phyloP scores from a whole-genome alignment of 2,797 vertebrate species.

The Onychomys leucogaster region DNA sequence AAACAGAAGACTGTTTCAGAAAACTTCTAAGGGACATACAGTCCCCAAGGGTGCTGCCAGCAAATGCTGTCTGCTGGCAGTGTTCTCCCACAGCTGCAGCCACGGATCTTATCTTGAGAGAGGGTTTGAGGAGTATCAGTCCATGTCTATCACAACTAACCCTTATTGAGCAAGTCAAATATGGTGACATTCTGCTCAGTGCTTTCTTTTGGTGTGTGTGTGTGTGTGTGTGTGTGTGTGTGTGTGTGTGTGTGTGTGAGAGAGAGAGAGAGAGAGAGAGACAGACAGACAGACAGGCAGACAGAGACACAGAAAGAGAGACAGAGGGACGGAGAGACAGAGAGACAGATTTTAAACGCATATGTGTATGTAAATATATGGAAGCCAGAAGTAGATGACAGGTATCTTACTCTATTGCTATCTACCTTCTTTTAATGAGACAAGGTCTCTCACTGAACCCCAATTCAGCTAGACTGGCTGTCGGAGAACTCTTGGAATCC shows the following conservation, averaged over 20 bases:
- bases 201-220: neutral
- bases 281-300: neutral
- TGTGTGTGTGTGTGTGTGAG: neutral
- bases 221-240: neutral
- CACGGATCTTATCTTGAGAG: neutral
- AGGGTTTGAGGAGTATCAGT: neutral
- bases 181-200: neutral
- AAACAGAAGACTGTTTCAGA: slow-evolving; percentile 7
- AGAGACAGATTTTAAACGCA: neutral
- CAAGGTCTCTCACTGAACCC: neutral
- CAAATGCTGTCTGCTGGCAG: neutral
- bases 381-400: neutral
- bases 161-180: slow-evolving; percentile 5
- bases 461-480: neutral
- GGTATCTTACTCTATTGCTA: neutral
- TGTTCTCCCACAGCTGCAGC: neutral
- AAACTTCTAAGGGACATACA: neutral
- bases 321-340: too few relatives aligned
- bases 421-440: neutral
- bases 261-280: too few relatives aligned
- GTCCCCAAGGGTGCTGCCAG: neutral
- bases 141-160: neutral
- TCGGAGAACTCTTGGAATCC: neutral
- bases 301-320: neutral
- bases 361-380: neutral